Evolutionary conservation across 92 coral and sea anemone genomes (phyloP).

Genomic region (Parazoanthus swiftii): DNA sequence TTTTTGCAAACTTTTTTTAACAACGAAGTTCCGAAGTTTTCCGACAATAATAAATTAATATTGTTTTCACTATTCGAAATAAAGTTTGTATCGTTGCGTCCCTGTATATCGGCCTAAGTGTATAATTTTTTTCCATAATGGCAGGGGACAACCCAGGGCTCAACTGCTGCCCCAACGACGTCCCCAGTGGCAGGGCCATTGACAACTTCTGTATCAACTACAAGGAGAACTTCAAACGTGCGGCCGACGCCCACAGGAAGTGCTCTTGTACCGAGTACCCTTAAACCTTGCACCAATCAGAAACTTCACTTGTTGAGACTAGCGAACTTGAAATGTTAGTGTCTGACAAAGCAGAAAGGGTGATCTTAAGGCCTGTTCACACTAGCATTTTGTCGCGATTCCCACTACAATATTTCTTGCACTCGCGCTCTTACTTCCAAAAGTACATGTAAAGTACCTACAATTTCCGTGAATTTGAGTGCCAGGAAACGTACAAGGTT

Average conservation of each 20-base stretch:
- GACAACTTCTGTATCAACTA: background rate
- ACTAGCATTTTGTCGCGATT: too few relatives aligned
- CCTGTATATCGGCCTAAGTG: background rate
- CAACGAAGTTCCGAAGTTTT: too few relatives aligned
- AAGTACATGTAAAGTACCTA: too few relatives aligned
- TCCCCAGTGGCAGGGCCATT: background rate
- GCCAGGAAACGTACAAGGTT: too few relatives aligned
- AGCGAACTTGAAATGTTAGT: slow-evolving; percentile 20
- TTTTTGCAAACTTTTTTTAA: too few relatives aligned
- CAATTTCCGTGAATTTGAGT: too few relatives aligned
- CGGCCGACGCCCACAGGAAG: background rate
- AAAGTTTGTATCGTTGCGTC: background rate
- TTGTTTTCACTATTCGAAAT: too few relatives aligned
- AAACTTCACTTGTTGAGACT: background rate
- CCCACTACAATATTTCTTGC: too few relatives aligned
- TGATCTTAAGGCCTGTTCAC: too few relatives aligned
- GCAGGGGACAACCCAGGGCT: background rate
- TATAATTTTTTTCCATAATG: background rate
- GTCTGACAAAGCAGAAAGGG: too few relatives aligned
- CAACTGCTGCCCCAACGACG: background rate
- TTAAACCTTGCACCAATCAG: background rate
- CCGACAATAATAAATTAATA: too few relatives aligned
- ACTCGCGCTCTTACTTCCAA: too few relatives aligned
- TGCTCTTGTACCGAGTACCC: background rate
- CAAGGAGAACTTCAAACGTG: background rate